Evolutionary conservation across 1,140 invertebrate species (phyloP).

Genomic region (Panonychus citri): DNA sequence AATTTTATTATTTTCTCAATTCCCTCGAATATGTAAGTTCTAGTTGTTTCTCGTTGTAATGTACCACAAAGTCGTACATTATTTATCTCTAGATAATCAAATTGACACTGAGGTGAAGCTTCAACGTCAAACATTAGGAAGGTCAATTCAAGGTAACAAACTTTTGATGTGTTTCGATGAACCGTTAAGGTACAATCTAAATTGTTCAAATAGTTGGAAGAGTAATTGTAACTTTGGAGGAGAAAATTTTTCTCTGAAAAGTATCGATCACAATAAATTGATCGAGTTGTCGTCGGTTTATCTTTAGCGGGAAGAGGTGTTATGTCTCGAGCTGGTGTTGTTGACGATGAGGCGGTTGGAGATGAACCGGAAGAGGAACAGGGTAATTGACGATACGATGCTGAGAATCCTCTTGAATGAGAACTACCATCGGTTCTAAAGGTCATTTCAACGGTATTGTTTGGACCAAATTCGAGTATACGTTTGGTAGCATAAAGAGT

Average conservation of each 20-base stretch:
- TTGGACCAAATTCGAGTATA: neutral
- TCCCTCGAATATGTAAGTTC: constrained; percentile 15
- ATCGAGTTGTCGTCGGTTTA: no score
- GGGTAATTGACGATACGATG: constrained; percentile 5
- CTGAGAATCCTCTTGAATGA: constrained; percentile 2
- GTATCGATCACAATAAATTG: neutral
- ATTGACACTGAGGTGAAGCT: constrained; percentile 15
- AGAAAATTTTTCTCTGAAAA: neutral
- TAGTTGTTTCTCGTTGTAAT: constrained; percentile 9
- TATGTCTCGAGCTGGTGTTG: neutral
- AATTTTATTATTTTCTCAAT: constrained; percentile 15
- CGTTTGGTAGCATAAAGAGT: neutral
- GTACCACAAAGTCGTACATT: constrained; percentile 14
- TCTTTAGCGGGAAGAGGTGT: neutral
- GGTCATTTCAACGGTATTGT: constrained; percentile 3
- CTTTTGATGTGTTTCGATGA: neutral
- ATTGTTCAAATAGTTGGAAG: constrained; percentile 1
- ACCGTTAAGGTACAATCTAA: constrained; percentile 12
- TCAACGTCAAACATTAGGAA: constrained; percentile 17
- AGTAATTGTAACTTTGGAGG: neutral
- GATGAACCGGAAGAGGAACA: neutral
- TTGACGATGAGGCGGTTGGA: neutral
- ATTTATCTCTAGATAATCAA: constrained; percentile 16
- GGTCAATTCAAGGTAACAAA: constrained; percentile 16
- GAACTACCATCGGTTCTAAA: constrained; percentile 3